Evolutionary conservation across 37 sponge, comb jelly and placozoan genomes (phyloP), one percentile per base, ranked within the genome.

Genomic region (Ianthella basta): DNA sequence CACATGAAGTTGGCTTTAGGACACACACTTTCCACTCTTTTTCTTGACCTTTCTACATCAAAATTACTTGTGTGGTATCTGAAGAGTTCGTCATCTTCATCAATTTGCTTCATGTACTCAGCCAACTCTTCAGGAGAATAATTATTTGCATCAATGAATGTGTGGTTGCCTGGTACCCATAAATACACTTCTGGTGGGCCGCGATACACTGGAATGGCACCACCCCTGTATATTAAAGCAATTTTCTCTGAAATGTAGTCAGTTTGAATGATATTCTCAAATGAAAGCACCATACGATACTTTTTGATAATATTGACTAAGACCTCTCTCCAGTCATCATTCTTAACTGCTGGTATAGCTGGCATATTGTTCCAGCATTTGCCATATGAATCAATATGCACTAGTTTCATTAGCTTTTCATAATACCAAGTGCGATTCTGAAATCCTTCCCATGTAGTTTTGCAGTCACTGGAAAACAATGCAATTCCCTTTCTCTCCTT

Each of bases 91-190:
- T 75, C 81, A 15, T 80, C 81, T 53, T 33, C 38, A 53, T 41
- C 61, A 16, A 80, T 35, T 4, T n/a, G 33, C 36, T 80, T 80
- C 33, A 80, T 59, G 35, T 80, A 80, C 33, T 8, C 60, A 6
- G 81, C 81, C 4, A 80, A 59, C 36, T 80, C 37, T 53, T 80
- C 29, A 56, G 81, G 60, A 29, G 60, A 2, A 30, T 29, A 80
- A 2, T 80, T 80, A 8, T 59, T 10, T 29, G 60, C 29, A 80
- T 80, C 81, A 80, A 80, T 80, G 38, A 80, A 80, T 6, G 81
- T 57, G 35, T 80, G 59, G 61, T 80, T 80, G 30, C 81, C 81
- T 57, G 81, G 81, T 1, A 59, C 81, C 81, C 61, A 59, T 19
- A 55, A 16, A 37, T 80, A 80, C 1, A 80, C 37, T 15, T 75